These are phyloP conservation scores for Antrozous pallidus DNA, from an alignment of 2,797 vertebrate genomes.

Conservation along the genomic window DNA sequence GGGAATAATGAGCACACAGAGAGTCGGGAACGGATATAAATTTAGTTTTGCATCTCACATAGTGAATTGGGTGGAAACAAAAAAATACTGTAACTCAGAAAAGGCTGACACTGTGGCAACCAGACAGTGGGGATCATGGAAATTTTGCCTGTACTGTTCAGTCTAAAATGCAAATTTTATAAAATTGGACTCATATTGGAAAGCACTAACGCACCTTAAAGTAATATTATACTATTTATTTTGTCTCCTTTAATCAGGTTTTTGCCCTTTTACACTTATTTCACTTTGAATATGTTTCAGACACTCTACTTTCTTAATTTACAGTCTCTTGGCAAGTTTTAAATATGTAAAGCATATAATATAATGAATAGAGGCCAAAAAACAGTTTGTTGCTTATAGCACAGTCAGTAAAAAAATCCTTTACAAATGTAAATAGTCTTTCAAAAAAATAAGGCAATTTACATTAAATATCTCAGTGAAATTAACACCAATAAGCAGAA, in stretches of 20 bases:
- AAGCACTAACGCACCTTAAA: background rate
- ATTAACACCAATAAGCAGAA: slow-evolving; percentile 41
- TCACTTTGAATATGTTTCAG: background rate
- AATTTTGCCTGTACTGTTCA: background rate
- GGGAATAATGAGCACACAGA: background rate
- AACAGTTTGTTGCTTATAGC: rapidly evolving
- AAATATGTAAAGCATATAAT: background rate
- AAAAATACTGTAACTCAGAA: background rate
- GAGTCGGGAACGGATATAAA: background rate
- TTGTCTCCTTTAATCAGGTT: background rate
- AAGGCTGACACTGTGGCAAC: background rate
- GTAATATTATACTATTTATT: background rate
- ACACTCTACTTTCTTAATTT: background rate
- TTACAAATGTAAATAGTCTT: slow-evolving; percentile 21
- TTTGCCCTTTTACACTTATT: background rate
- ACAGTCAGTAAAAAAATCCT: slow-evolving; percentile 2
- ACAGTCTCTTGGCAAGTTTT: background rate
- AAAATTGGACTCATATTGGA: background rate
- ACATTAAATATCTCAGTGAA: background rate
- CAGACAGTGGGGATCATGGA: background rate
- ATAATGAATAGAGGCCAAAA: background rate
- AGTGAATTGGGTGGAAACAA: background rate
- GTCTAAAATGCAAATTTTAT: background rate
- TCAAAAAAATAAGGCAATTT: slow-evolving; percentile 48
- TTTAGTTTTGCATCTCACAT: background rate